Evolutionary conservation across 2,113 vertebrate genomes (phyloP).

Genomic region (Bos javanicus): DNA sequence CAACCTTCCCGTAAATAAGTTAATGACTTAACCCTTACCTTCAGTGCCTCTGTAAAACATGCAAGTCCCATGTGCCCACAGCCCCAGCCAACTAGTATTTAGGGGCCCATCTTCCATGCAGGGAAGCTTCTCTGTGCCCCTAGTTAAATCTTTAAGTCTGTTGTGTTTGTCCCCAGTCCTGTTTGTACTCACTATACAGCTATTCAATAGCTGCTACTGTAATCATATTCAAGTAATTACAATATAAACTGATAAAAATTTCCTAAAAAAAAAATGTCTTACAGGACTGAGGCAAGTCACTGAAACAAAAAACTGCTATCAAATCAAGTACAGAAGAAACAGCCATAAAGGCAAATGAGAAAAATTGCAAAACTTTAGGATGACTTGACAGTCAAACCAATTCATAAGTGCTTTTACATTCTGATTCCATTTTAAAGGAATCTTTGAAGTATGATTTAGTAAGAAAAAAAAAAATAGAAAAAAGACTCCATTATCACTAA

Average conservation of each 20-base stretch:
- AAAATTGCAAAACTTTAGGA: background rate
- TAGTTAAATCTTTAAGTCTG: background rate
- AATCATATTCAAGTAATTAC: background rate
- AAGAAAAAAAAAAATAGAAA: background rate
- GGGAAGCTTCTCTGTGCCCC: background rate
- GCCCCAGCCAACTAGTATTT: background rate
- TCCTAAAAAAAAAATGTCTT: background rate
- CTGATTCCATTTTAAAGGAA: background rate
- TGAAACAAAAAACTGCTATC: background rate
- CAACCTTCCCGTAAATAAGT: background rate
- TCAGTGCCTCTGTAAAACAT: background rate
- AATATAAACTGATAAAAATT: background rate
- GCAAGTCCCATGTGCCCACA: fast-evolving
- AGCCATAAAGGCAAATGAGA: background rate
- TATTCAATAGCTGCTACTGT: background rate
- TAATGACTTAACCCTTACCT: background rate
- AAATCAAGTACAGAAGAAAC: background rate
- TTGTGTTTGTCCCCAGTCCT: background rate
- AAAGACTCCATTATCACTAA: background rate
- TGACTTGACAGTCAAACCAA: background rate
- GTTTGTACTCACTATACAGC: background rate
- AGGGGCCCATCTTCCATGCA: no score
- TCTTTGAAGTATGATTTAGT: background rate
- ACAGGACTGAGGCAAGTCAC: background rate
- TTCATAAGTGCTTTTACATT: background rate